phyloP scores from a whole-genome alignment of 2,113 vertebrate species.

The Corythornis cristatus region DNA sequence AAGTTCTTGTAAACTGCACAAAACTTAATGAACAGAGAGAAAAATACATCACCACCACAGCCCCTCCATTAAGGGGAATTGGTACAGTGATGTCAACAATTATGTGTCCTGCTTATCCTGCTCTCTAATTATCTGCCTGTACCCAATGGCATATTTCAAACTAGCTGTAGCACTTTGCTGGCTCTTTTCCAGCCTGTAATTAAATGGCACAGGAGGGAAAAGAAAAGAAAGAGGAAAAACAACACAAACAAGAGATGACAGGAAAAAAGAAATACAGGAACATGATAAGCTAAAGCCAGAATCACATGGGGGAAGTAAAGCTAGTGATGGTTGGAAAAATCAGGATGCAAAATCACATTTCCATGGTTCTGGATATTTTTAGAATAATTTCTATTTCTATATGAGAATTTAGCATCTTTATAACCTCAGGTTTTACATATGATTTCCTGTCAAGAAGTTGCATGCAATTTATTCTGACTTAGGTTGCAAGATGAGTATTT shows the following conservation, averaged over 20 bases:
- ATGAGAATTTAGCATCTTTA: not conserved
- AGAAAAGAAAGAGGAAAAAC: not conserved
- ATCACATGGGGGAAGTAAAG: not conserved
- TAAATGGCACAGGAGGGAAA: not conserved
- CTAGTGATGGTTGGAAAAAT: not conserved
- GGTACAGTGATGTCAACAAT: not conserved
- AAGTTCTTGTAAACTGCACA: not conserved
- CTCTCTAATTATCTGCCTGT: not conserved
- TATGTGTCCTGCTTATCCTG: not conserved
- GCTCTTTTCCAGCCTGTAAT: not conserved
- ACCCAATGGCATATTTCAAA: not conserved
- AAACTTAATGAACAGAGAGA: not conserved
- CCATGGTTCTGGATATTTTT: not conserved
- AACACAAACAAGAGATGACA: not conserved
- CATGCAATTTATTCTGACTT: not conserved
- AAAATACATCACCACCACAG: not conserved
- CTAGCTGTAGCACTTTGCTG: not conserved
- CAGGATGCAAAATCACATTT: not conserved
- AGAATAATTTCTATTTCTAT: not conserved
- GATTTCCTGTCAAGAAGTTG: not conserved
- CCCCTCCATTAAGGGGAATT: not conserved
- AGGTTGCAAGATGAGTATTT: not conserved
- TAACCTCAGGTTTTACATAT: not conserved
- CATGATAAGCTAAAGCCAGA: not conserved
- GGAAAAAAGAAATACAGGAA: not conserved